A percentile compares a stretch with the other conserved stretches of the same genome.
These are phyloP conservation scores for Nemurella pictetii DNA, from an alignment of 2,888 invertebrate genomes.

Conservation along the genomic window DNA sequence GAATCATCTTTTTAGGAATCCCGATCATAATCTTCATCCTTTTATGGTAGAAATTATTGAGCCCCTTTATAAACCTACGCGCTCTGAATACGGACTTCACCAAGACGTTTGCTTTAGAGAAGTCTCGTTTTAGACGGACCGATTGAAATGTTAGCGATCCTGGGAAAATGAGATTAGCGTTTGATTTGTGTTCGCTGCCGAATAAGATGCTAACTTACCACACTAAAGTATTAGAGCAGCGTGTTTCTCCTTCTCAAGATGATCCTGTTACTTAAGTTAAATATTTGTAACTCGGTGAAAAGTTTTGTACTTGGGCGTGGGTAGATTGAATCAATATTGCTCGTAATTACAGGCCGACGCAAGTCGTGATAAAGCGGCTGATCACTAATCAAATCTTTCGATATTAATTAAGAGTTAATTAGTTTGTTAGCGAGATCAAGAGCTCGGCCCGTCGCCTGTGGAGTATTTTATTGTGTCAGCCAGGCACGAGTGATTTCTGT, in stretches of 20 bases:
- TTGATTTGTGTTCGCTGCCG: not conserved
- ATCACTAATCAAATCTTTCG: not conserved
- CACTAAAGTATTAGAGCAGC: too few relatives aligned
- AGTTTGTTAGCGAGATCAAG: not conserved
- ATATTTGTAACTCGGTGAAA: not conserved
- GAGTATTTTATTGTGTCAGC: not conserved
- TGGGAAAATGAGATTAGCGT: not conserved
- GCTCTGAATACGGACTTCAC: not conserved
- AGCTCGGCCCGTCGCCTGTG: not conserved
- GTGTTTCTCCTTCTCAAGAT: not conserved
- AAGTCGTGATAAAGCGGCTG: not conserved
- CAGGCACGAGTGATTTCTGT: not conserved
- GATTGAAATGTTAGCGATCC: not conserved
- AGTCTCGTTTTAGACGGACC: not conserved
- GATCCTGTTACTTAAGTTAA: not conserved
- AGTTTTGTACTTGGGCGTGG: not conserved
- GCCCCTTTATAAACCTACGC: not conserved
- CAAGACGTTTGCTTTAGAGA: not conserved
- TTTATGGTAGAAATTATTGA: not conserved
- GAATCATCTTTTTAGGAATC: not conserved
- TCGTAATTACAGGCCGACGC: not conserved
- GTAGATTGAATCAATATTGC: not conserved
- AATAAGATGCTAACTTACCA: too few relatives aligned
- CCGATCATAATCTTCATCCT: not conserved
- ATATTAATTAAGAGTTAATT: not conserved